Evolutionary conservation across 2,113 vertebrate species (phyloP).

Genomic region (Prionailurus viverrinus): DNA sequence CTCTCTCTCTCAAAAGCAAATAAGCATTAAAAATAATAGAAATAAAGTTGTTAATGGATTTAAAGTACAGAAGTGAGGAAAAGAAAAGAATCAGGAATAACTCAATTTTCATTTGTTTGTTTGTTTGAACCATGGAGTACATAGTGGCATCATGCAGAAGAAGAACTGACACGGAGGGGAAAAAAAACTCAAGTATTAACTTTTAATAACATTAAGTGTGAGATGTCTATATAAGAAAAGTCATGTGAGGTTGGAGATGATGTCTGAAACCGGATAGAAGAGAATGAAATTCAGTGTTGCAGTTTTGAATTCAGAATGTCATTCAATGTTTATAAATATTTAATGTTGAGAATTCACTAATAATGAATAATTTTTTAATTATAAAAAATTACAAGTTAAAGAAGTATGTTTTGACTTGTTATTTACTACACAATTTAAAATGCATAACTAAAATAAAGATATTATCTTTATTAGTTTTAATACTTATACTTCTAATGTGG

Average conservation of each 20-base stretch:
- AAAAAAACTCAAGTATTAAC: not conserved
- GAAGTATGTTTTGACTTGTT: not conserved
- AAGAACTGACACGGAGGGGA: not conserved
- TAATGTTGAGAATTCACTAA: not conserved
- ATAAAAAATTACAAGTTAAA: not conserved
- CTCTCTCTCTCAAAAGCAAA: too few relatives aligned
- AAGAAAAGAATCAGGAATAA: not conserved
- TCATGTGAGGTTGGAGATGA: not conserved
- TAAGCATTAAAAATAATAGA: too few relatives aligned
- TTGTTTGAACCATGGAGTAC: not conserved
- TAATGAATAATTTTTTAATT: not conserved
- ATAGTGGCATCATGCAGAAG: not conserved
- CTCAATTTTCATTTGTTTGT: not conserved
- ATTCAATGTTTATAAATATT: constrained; percentile 10
- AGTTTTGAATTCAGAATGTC: not conserved
- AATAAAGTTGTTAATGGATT: not conserved
- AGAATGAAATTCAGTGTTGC: not conserved
- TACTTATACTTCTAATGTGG: not conserved
- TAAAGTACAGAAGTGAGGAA: not conserved
- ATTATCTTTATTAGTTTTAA: constrained; percentile 2
- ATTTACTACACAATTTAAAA: not conserved
- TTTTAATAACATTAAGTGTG: not conserved
- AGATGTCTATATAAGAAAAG: not conserved
- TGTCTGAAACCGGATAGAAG: not conserved
- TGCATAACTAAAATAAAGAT: not conserved